Percentiles rank a stretch among this genome's conserved stretches.
Conservation (phyloP, 2,888 invertebrate species). For the Muschampia plurimacula region DNA sequence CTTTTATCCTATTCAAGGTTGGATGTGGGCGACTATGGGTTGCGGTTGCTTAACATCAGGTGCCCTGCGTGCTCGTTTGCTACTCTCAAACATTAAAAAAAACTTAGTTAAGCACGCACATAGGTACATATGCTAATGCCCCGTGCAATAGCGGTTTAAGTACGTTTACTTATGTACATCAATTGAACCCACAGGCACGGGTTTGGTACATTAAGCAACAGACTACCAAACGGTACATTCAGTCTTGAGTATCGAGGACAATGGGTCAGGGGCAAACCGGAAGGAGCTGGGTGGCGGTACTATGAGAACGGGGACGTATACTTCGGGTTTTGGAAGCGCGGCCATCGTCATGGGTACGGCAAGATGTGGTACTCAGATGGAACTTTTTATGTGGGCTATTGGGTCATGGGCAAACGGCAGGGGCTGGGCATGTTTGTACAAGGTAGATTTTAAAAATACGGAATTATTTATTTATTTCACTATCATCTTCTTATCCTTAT, state of each 20-base stretch:
- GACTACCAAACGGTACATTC: slow-evolving; percentile 70
- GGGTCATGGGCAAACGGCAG: slow-evolving; percentile 75
- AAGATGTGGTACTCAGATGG: slow-evolving; percentile 87
- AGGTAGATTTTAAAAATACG: slow-evolving; percentile 59
- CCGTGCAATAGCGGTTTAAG: too few species aligned
- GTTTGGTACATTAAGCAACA: slow-evolving; percentile 81
- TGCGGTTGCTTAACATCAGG: too few species aligned
- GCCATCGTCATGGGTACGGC: slow-evolving; percentile 85
- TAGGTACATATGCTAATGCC: too few species aligned
- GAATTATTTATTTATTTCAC: too few species aligned
- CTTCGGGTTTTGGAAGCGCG: slow-evolving; percentile 84
- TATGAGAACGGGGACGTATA: slow-evolving; percentile 86
- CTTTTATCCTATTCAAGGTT: too few species aligned
- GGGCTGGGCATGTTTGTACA: slow-evolving; percentile 84
- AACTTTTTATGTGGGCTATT: slow-evolving; percentile 87
- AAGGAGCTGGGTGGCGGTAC: slow-evolving; percentile 85
- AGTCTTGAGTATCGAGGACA: slow-evolving; percentile 84
- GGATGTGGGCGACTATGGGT: too few species aligned
- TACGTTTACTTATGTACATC: too few species aligned
- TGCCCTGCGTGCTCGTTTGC: too few species aligned
- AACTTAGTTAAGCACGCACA: too few species aligned
- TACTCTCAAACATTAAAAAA: too few species aligned
- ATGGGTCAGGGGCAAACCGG: slow-evolving; percentile 85
- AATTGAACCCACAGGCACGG: slow-evolving; percentile 73
- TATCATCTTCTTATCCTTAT: too few species aligned